Conservation (phyloP, 2,888 invertebrate genomes). For the Scaeva pyrastri region DNA sequence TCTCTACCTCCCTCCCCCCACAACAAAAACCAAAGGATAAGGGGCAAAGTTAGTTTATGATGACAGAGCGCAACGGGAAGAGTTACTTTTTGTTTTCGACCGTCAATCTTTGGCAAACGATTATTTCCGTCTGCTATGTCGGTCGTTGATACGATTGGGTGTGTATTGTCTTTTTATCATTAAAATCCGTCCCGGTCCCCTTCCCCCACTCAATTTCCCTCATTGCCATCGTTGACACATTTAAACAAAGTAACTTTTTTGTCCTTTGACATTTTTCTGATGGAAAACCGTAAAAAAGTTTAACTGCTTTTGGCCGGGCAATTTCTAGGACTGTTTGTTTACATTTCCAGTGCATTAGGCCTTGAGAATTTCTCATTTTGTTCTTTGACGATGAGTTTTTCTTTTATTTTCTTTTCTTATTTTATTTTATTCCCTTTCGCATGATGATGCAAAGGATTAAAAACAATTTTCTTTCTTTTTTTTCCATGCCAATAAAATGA, state of each 20-base stretch:
- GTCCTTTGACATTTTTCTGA: background rate
- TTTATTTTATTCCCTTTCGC: background rate
- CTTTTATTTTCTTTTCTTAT: background rate
- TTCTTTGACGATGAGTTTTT: background rate
- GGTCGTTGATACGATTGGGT: background rate
- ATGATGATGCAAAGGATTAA: constrained; percentile 14
- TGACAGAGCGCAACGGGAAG: background rate
- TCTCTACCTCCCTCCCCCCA: background rate
- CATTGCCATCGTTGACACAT: background rate
- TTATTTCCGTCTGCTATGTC: constrained; percentile 17
- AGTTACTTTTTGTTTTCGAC: constrained; percentile 23
- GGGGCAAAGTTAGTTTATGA: constrained; percentile 7
- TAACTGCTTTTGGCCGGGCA: background rate
- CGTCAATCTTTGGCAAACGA: constrained; percentile 22
- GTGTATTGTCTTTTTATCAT: constrained; percentile 26
- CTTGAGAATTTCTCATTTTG: constrained; percentile 10
- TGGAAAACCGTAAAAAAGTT: constrained; percentile 33
- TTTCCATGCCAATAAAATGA: background rate
- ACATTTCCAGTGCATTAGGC: constrained; percentile 46
- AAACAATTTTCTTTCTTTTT: constrained; percentile 11
- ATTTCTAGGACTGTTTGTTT: constrained; percentile 17
- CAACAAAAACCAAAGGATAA: too few species aligned
- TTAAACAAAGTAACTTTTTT: constrained; percentile 6
- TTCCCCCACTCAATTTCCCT: background rate
- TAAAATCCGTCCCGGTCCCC: background rate